Conservation (phyloP, 1,140 invertebrate genomes). For the Mya arenaria region DNA sequence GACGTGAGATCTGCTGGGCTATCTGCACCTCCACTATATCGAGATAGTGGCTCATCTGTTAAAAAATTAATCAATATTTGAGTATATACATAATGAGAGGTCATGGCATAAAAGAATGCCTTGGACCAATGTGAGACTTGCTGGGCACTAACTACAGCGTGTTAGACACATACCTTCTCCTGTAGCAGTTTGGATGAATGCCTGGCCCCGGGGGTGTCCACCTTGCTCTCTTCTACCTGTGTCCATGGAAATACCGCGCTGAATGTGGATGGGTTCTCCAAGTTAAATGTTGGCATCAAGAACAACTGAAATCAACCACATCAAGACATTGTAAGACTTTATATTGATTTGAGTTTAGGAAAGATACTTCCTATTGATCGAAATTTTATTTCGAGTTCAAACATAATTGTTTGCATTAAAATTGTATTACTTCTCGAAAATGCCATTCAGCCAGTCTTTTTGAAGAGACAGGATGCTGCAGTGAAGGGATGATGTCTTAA, state of each 20-base stretch:
- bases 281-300: constrained; percentile 90
- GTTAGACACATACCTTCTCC: constrained; percentile 87
- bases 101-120: not conserved
- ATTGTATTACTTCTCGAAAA: too few relatives aligned
- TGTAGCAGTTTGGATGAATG: constrained; percentile 84
- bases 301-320: constrained; percentile 90
- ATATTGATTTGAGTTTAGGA: too few relatives aligned
- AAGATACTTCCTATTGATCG: too few relatives aligned
- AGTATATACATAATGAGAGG: not conserved
- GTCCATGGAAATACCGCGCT: constrained; percentile 90
- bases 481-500: too few relatives aligned
- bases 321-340: too few relatives aligned
- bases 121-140: not conserved
- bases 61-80: constrained; percentile 34
- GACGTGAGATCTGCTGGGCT: constrained; percentile 96
- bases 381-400: too few relatives aligned
- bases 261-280: constrained; percentile 92
- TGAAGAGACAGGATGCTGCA: too few relatives aligned
- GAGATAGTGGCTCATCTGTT: constrained; percentile 94
- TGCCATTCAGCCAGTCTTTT: too few relatives aligned
- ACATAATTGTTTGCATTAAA: too few relatives aligned
- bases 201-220: constrained; percentile 56
- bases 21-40: constrained; percentile 98
- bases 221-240: constrained; percentile 73
- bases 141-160: too few relatives aligned